Base-by-base conservation (phyloP, 2,888 invertebrate genomes). In the Campopleginae sp. region DNA sequence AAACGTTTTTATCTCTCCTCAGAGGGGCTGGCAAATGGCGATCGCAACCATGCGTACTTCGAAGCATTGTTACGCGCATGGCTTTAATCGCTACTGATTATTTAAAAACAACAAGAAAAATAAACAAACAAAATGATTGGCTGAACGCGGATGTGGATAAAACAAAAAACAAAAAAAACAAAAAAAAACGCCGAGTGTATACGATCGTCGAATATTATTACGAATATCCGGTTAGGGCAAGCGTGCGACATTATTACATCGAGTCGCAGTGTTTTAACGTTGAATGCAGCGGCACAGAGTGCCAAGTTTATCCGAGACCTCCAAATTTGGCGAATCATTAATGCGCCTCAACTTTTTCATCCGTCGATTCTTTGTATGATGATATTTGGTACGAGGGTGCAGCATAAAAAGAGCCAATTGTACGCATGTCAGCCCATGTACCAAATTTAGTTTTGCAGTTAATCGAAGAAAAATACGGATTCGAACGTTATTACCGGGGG, bases 391-490 rank as follows among this genome's bases (percentile, higher is more conserved):
- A 86, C 87, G 86, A 86, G 86, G 84, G 88, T 87, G 87, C 88
- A 65, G 87, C 90, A 87, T 89, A 87, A 90, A 86, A 90, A 84
- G 82, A 78, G 72, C 48, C 78, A 68, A 88, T 76, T 88, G 72
- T 89, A 90, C 89, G 88, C 89, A 82, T 66, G 85, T 82, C 88
- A 87, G 87, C 82, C 74, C 80, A 85, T 76, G 86, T 84, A 86
- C 84, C 66, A n/a, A 31, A 48, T n/a, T 14, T 2, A 6, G 23
- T 71, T 63, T 61, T 33, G 31, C n/a, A 5, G 7, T 46, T 1
- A 19, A 17, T 33, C 7, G 8, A 54, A 76, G 38, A 75, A 46
- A 46, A 75, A 27, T n/a, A 44, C 5, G 8, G 31, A 8, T n/a
- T 12, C 31, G 14, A 31, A 38, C 31, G 38, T 8, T 31, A 8